Evolutionary conservation across 1,140 invertebrate species (phyloP).

Genomic region (Muscidifurax raptorellus): DNA sequence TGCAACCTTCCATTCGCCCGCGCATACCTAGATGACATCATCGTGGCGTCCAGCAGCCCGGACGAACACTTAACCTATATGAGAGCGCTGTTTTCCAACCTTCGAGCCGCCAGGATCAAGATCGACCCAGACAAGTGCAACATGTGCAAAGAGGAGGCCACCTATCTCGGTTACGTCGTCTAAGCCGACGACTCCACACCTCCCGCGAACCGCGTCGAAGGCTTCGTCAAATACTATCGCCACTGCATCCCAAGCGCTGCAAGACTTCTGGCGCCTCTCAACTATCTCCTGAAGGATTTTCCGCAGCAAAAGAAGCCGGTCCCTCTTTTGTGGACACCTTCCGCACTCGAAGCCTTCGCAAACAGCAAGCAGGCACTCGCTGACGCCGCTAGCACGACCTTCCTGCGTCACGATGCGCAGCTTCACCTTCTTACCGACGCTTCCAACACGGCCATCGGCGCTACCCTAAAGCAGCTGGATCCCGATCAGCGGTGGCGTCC

Average conservation of each 20-base stretch:
- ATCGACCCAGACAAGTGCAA: background rate
- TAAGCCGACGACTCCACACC: background rate
- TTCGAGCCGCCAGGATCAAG: background rate
- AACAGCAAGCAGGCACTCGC: background rate
- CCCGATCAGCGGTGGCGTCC: slow-evolving; percentile 62
- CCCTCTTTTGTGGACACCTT: background rate
- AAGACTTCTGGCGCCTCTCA: background rate
- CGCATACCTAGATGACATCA: background rate
- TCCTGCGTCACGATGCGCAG: background rate
- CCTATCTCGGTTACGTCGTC: background rate
- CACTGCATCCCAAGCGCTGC: slow-evolving; percentile 36
- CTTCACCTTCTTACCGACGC: slow-evolving; percentile 43
- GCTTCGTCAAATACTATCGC: slow-evolving; percentile 50
- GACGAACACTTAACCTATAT: background rate
- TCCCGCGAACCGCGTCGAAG: slow-evolving; percentile 26
- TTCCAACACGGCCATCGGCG: slow-evolving; percentile 51
- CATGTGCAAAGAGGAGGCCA: background rate
- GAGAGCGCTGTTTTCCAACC: background rate
- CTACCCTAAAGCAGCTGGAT: slow-evolving; percentile 47
- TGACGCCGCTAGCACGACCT: background rate
- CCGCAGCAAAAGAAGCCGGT: background rate
- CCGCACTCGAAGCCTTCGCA: background rate
- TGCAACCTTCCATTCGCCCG: background rate
- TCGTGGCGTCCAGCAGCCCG: background rate
- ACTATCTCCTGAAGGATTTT: background rate